Base-by-base conservation (phyloP, 2,888 invertebrate genomes). In the Incurvaria masculella region DNA sequence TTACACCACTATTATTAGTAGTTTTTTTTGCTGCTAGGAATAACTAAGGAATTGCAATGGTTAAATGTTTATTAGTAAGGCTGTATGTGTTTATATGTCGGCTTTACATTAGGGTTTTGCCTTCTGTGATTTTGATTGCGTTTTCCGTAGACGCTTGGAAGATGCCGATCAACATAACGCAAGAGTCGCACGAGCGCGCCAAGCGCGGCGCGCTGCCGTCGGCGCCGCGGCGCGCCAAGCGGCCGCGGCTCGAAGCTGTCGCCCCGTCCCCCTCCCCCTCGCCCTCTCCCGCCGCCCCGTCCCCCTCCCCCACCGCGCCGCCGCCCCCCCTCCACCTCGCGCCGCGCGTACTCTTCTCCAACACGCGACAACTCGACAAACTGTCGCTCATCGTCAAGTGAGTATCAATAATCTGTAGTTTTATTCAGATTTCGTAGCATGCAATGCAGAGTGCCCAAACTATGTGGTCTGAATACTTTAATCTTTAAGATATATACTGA, bases 81-180 rank as follows among this genome's bases (percentile, higher is more conserved):
- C n/a, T n/a, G n/a, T n/a, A n/a, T n/a, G n/a, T n/a, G n/a, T n/a
- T n/a, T n/a, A n/a, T n/a, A n/a, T n/a, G n/a, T n/a, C n/a, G n/a
- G n/a, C n/a, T n/a, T n/a, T n/a, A n/a, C n/a, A n/a, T n/a, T n/a
- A n/a, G n/a, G n/a, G n/a, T n/a, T n/a, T n/a, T n/a, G n/a, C n/a
- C n/a, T n/a, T n/a, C n/a, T n/a, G n/a, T n/a, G n/a, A n/a, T n/a
- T n/a, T n/a, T n/a, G n/a, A n/a, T n/a, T n/a, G n/a, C n/a, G n/a
- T n/a, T n/a, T n/a, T n/a, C n/a, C n/a, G n/a, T n/a, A 94, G 94
- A 88, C 65, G 91, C 94, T 0, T 97, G 97, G 97, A 94, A 94
- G 69, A 88, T 89, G 72, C 94, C 94, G 0, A 91, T 95, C 50
- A 91, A 91, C 62, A 88, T 97, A 55, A 89, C 90, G 0, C 91